Percentiles rank a stretch among this genome's conserved stretches.
Evolutionary conservation across 2,888 invertebrate genomes (phyloP).

Genomic region (Cheilosia impressa): DNA sequence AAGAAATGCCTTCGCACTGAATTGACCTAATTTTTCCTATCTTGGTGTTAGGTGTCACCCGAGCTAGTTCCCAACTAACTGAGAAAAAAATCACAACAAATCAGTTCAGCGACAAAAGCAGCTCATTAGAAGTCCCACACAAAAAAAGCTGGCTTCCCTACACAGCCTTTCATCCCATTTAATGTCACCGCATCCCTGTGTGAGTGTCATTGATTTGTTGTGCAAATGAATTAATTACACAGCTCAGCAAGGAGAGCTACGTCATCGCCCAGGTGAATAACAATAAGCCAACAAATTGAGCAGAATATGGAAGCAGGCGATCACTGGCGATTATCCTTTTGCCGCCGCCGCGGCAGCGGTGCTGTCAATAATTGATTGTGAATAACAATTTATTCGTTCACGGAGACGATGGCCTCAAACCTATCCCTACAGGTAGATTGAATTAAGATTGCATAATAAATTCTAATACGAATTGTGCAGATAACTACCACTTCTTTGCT

Average conservation of each 20-base stretch:
- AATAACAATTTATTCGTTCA: slow-evolving; percentile 37
- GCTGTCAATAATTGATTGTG: slow-evolving; percentile 27
- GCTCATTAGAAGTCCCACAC: no score
- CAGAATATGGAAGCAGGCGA: background rate
- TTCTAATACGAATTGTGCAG: slow-evolving; percentile 21
- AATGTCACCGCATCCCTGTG: background rate
- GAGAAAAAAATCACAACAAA: no score
- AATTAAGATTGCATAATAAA: slow-evolving; percentile 61
- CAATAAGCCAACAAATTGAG: background rate
- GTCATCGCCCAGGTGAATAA: slow-evolving; percentile 14
- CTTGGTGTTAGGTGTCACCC: no score
- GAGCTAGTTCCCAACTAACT: no score
- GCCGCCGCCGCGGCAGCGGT: background rate
- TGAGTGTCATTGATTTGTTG: slow-evolving; percentile 37
- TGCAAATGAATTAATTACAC: background rate
- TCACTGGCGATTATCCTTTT: slow-evolving; percentile 17
- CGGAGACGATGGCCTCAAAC: background rate
- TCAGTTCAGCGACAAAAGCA: no score
- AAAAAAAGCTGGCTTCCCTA: no score
- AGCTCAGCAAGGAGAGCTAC: slow-evolving; percentile 6
- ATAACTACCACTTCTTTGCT: slow-evolving; percentile 10
- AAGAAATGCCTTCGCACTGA: no score
- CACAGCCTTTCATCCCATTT: background rate
- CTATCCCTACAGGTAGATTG: slow-evolving; percentile 37
- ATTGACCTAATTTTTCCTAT: no score